Evolutionary conservation across 2,888 invertebrate species (phyloP), one percentile per base, ranked within the genome.

Genomic region (Erynnis tages): DNA sequence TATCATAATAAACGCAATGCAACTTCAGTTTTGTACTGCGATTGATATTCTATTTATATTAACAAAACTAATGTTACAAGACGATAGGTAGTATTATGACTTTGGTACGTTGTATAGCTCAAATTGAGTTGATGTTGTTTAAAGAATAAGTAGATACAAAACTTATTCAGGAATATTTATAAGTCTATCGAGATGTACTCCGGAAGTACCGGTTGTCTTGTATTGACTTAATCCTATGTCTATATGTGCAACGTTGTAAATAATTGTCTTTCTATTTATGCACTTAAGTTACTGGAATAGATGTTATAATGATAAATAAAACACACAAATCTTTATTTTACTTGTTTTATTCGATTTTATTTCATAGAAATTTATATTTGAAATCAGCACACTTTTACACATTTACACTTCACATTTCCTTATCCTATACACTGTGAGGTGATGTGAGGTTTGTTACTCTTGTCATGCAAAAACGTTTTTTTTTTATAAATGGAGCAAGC

Each of bases 241-340:
- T 38, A 47, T 47, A 38, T 25, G 30, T 38, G 47, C 40, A 38
- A 19, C 47, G 38, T 59, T 58, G 50, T 60, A 86, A 79, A 87
- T 85, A 84, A 77, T 67, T 71, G 21, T 45, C 21, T 40, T 71
- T 80, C 81, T 85, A 85, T 87, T 87, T 86, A 87, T 87, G 86
- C 86, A 86, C 86, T 67, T 60, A 76, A 78, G 65, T 76, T 78
- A 79, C 23, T 47, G 29, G 47, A 38, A 37, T 47, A 48, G 38
- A 40, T 48, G 38, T 38, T 48, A 40, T 17, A 40, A 40, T 23
- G 19, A 29, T 38, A 38, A 47, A 47, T 47, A 48, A 40, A 48
- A 25, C 10, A 48, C 48, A 41, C 34, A 48, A 48, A 40, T 49
- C 19, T 41, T 16, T 25, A 30, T 14, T 25, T 23, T 4, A 10